Percentiles rank a stretch among this genome's conserved stretches.
Evolutionary conservation across 2,113 vertebrate genomes (phyloP).

Genomic region (Hydrochoerus hydrochaeris): DNA sequence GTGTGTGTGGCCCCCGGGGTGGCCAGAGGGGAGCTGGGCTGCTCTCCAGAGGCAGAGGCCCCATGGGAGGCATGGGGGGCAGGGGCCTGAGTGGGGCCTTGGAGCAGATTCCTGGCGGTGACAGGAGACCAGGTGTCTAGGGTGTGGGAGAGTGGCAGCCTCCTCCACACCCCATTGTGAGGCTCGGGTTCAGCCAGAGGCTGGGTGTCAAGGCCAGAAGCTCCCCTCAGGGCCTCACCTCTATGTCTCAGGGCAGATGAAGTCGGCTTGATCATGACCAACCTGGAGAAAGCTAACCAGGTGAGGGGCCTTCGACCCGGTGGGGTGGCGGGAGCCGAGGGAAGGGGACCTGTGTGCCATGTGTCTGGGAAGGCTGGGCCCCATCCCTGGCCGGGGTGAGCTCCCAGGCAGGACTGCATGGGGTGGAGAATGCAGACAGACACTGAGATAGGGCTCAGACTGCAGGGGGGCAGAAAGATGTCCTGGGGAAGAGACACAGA

Average conservation of each 20-base stretch:
- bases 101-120: accelerated
- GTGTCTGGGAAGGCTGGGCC: background rate
- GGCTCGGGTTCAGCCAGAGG: background rate
- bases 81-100: background rate
- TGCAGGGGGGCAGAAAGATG: background rate
- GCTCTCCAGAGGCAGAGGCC: background rate
- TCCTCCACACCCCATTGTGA: background rate
- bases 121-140: background rate
- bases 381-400: background rate
- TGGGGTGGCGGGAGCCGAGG: accelerated
- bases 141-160: background rate
- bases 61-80: background rate
- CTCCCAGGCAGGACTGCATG: accelerated
- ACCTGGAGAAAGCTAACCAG: constrained; percentile 97
- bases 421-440: background rate
- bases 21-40: background rate
- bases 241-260: constrained; percentile 92
- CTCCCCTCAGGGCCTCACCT: constrained; percentile 65
- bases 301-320: constrained; percentile 85
- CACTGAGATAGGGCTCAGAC: background rate
- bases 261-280: constrained; percentile 94
- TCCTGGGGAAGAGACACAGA: accelerated
- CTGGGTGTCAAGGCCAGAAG: background rate
- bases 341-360: background rate
- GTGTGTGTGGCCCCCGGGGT: background rate